A percentile compares a stretch with the other conserved stretches of the same genome.
These are phyloP conservation scores for Tympanoctomys barrerae DNA, from an alignment of 2,797 vertebrate species.

Conservation along the genomic window DNA sequence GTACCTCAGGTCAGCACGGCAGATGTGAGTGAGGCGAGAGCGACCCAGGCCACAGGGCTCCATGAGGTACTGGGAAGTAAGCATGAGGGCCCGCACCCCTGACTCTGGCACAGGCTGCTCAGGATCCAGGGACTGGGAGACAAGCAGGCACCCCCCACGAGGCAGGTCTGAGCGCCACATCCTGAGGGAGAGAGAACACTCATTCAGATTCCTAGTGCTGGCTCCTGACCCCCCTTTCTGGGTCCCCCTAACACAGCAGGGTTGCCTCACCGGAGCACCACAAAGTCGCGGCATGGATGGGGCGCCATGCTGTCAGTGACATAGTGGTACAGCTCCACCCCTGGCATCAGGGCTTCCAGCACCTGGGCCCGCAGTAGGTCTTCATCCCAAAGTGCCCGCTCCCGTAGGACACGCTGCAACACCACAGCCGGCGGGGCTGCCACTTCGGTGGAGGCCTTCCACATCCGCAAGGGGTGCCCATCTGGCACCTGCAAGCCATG, in stretches of 20 bases:
- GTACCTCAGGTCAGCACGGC: slow-evolving; percentile 92
- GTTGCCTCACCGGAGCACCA: slow-evolving; percentile 90
- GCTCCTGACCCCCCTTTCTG: background rate
- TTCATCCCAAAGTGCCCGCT: slow-evolving; percentile 93
- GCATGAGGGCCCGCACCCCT: slow-evolving; percentile 90
- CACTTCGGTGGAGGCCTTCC: slow-evolving; percentile 91
- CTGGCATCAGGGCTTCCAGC: slow-evolving; percentile 90
- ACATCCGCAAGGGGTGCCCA: slow-evolving; percentile 90
- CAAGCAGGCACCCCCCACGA: slow-evolving; percentile 89
- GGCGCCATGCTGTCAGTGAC: slow-evolving; percentile 94
- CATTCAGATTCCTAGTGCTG: background rate
- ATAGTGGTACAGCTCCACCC: slow-evolving; percentile 92
- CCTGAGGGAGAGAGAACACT: slow-evolving; percentile 79
- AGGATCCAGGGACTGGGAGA: slow-evolving; percentile 91
- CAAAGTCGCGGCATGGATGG: slow-evolving; percentile 91
- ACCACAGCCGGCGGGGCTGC: slow-evolving; percentile 89
- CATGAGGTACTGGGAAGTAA: slow-evolving; percentile 92
- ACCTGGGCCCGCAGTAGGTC: slow-evolving; percentile 92
- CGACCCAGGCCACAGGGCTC: slow-evolving; percentile 90
- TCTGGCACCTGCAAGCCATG: slow-evolving; percentile 88
- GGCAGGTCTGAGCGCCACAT: slow-evolving; percentile 91
- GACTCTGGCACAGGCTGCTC: slow-evolving; percentile 88
- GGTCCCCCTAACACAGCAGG: background rate
- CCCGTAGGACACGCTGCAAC: slow-evolving; percentile 91
- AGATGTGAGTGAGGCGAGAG: slow-evolving; percentile 92